Conservation (phyloP, 2,113 vertebrate genomes). For the Myxocyprinus asiaticus region DNA sequence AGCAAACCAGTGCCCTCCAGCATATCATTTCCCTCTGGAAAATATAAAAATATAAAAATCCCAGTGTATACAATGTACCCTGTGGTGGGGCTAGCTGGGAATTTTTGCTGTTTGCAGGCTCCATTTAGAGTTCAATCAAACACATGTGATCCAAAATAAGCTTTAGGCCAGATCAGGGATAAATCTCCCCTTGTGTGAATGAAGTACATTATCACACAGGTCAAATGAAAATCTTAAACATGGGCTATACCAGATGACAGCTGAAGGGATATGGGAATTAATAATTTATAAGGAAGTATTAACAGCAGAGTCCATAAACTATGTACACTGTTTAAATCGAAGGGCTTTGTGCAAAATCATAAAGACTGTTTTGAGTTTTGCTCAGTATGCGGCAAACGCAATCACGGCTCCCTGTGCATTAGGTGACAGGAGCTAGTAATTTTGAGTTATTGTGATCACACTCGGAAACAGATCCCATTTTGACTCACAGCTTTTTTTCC, state of each 20-base stretch:
- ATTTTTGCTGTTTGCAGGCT: constrained; percentile 67
- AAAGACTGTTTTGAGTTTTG: constrained; percentile 45
- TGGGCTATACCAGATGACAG: not conserved
- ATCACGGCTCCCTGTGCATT: constrained; percentile 17
- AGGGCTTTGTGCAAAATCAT: constrained; percentile 43
- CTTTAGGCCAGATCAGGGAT: not conserved
- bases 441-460: constrained; percentile 30
- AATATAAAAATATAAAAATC: constrained; percentile 80
- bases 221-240: constrained; percentile 4
- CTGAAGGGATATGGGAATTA: constrained; percentile 3
- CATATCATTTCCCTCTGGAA: constrained; percentile 82
- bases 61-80: constrained; percentile 66
- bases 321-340: not conserved
- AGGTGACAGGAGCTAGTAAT: constrained; percentile 38
- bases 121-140: constrained; percentile 69
- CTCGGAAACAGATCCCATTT: constrained; percentile 65
- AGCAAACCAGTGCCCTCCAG: constrained; percentile 77
- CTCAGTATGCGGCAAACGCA: constrained; percentile 28
- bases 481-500: constrained; percentile 70
- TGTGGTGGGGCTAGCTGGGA: constrained; percentile 77
- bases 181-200: not conserved
- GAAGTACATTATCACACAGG: not conserved
- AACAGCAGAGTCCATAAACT: not conserved
- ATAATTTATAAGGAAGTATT: not conserved
- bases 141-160: constrained; percentile 75